Base-by-base conservation (phyloP, 1,140 invertebrate species). In the Cotesia vestalis region DNA sequence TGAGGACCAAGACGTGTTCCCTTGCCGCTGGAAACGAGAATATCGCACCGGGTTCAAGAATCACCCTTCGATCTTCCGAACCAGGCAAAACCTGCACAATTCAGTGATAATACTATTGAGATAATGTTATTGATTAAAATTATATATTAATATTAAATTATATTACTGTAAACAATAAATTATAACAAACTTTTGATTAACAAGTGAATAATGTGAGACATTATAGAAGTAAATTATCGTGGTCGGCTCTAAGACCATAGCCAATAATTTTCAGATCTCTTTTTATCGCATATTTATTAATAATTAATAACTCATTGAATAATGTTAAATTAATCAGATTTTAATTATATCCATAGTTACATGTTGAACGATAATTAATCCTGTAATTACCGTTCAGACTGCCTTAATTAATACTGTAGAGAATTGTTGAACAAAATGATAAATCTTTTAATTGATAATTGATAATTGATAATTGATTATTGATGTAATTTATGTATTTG, bases 1-100 rank as follows among this genome's bases (percentile, higher is more conserved):
- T 95, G 89, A 90, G 93, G 80, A 92, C 92, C 69, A 94, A 94
- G 83, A 93, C 91, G 55, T 92, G 91, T 86, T 90, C 90, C 71
- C 88, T 91, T 81, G 90, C 90, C 5, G 90, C 91, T 69, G 89
- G 88, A 46, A 80, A 79, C 51, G 82, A 83, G 69, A 83, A 81
- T 75, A 83, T 80, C 63, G 73, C 79, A 11, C 81, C 82, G 2
- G 80, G 81, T 69, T 83, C 82, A 52, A 78, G 82, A 64, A 82
- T 83, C 57, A 81, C 80, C 1, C 71, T 83, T 38, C 74, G 81
- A 35, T 77, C 81, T 9, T 73, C 73, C 20, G 80, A 81, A 46
- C 68, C 80, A 38, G 71, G 73, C 27, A 83, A 78, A 70, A 77
- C 76, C 63, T 83, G 82, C 77, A 75, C 78, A 68, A 83, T 83